Base-by-base conservation (phyloP, 92 coral and sea anemone species). In the Blastomussa wellsi region DNA sequence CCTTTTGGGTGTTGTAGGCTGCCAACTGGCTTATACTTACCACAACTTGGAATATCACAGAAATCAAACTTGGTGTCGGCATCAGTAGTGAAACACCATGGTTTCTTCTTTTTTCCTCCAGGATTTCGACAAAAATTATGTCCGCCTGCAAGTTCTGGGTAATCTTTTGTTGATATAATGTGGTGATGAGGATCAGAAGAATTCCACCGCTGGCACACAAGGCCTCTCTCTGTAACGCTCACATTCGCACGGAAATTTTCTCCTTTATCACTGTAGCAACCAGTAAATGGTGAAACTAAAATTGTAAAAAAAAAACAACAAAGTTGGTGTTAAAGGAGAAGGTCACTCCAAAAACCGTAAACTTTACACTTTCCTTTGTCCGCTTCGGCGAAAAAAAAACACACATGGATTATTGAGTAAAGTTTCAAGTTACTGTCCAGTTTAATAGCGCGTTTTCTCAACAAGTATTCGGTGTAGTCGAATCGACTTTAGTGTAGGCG, bases 71-170 rank as follows among this genome's bases (percentile, higher is more conserved):
- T 62, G 41, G 69, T 79, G 66, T 86, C 77, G 1, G 83, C 85
- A 64, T 94, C 93, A 1, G 94, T 94, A 0, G 98, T 93, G 37
- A 92, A 96, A 73, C 99, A 96, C 99, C 99, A 96, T 0, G 99
- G 98, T 26, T 84, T 79, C 42, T 86, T 80, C 64, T 90, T 94
- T 77, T 96, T 93, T 16, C 99, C 99, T 44, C 99, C 96, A 1
- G 98, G 99, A 62, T 96, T 96, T 77, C 99, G 89, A 78, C 99
- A 96, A 74, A 92, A 96, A 79, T 96, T 96, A 16, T 92, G 98
- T 9, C 95, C 98, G 14, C 92, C 98, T n/a, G 87, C 86, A 13
- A 96, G 83, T 70, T 94, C 94, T 9, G 93, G 94, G 32, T 92
- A 90, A 31, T 87, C 90, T 10, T 92, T 48, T 37, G 92, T 91